These are phyloP conservation scores for Electrona antarctica DNA, from an alignment of 2,113 vertebrate species.

Conservation along the genomic window DNA sequence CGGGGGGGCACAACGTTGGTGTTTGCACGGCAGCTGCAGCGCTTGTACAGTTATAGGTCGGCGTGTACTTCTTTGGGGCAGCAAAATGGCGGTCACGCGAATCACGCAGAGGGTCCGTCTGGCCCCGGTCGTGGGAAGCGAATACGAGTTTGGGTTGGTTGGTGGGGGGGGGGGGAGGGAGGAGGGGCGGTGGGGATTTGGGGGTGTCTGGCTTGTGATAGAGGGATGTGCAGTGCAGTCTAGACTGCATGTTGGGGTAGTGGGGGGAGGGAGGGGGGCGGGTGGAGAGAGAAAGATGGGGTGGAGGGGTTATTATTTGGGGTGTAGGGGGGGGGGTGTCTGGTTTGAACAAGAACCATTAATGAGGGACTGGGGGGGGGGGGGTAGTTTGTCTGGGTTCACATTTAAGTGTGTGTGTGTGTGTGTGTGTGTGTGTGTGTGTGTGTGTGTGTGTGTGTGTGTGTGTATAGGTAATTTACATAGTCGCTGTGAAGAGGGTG, in stretches of 20 bases:
- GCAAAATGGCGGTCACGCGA: conserved; percentile 77
- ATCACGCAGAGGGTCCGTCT: conserved; percentile 61
- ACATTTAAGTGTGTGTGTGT: conserved; percentile 70
- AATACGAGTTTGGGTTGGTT: conserved; percentile 24
- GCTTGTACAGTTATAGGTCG: conserved; percentile 63
- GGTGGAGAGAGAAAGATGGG: conserved; percentile 49
- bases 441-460: conserved; percentile 76
- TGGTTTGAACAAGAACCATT: conserved; percentile 71
- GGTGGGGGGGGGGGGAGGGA: neutral
- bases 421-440: conserved; percentile 76
- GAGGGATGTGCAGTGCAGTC: conserved; percentile 55
- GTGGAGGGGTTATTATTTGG: conserved; percentile 71
- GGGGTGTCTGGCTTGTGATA: conserved; percentile 65
- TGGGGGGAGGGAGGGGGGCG: conserved; percentile 34
- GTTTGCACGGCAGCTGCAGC: conserved; percentile 43
- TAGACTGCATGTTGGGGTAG: conserved; percentile 58
- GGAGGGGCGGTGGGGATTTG: conserved; percentile 32
- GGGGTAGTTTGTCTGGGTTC: conserved; percentile 66
- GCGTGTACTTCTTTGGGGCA: conserved; percentile 55
- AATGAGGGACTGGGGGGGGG: conserved; percentile 59
- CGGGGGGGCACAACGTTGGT: conserved; percentile 9
- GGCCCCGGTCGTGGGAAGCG: conserved; percentile 56
- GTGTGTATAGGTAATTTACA: conserved; percentile 74
- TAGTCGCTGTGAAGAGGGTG: conserved; percentile 54
- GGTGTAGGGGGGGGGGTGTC: conserved; percentile 49